These are phyloP conservation scores for Ooceraea biroi DNA, from an alignment of 1,140 invertebrate species.

Conservation along the genomic window DNA sequence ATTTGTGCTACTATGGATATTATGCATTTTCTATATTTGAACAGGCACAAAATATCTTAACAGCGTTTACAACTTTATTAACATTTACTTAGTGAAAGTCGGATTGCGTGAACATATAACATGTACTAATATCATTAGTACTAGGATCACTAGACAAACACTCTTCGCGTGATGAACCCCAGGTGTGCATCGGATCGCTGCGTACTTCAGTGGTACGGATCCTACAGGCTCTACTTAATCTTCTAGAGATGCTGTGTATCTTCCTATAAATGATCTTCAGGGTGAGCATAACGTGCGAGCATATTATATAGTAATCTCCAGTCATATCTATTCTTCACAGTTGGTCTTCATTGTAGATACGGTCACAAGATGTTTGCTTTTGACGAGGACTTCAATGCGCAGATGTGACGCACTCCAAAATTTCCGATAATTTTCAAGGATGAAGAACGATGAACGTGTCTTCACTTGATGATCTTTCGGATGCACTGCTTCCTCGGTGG, in stretches of 20 bases:
- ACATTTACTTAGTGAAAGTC: background rate
- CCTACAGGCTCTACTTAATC: conserved; percentile 24
- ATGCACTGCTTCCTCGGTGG: conserved; percentile 71
- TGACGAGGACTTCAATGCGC: background rate
- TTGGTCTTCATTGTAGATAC: too few species aligned
- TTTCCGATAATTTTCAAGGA: conserved; percentile 1
- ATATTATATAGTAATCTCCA: background rate
- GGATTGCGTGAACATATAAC: background rate
- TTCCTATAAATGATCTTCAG: conserved; percentile 34
- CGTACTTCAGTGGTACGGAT: background rate
- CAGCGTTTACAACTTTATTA: conserved; percentile 49
- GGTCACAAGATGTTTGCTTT: background rate
- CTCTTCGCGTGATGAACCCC: conserved; percentile 36
- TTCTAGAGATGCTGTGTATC: conserved; percentile 25
- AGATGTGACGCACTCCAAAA: background rate
- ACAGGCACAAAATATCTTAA: conserved; percentile 46
- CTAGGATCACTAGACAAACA: too few species aligned
- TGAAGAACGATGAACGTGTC: background rate
- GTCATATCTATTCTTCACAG: conserved; percentile 25
- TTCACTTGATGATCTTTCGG: conserved; percentile 49
- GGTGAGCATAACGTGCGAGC: background rate
- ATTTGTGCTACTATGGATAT: conserved; percentile 21
- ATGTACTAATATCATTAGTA: background rate
- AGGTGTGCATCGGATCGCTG: background rate
- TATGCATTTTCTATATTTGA: conserved; percentile 24